These are phyloP conservation scores for Melieria omissa DNA, from an alignment of 2,888 invertebrate species.

Conservation along the genomic window DNA sequence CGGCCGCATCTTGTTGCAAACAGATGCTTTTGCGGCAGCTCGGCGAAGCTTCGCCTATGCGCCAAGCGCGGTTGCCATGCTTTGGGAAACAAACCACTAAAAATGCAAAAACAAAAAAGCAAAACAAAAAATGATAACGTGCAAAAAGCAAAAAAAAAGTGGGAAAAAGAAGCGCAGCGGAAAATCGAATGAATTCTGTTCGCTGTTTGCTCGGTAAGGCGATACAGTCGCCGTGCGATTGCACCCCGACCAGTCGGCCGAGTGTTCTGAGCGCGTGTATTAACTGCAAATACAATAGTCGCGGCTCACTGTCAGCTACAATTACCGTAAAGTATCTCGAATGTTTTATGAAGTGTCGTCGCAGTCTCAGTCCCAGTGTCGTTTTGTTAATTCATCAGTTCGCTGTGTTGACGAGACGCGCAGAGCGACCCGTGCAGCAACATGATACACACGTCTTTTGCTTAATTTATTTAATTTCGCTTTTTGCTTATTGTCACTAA, in stretches of 20 bases:
- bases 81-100: slow-evolving; percentile 8
- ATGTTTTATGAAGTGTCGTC: slow-evolving; percentile 32
- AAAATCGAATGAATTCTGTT: too few species aligned
- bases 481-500: neutral
- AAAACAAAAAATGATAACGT: too few species aligned
- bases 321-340: slow-evolving; percentile 34
- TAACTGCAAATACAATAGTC: neutral
- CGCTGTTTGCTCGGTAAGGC: slow-evolving; percentile 22
- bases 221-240: slow-evolving; percentile 11
- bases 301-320: slow-evolving; percentile 11
- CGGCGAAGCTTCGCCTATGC: neutral
- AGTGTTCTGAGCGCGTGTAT: neutral
- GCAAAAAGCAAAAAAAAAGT: too few species aligned
- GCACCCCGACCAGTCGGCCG: neutral
- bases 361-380: neutral
- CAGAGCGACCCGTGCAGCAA: neutral
- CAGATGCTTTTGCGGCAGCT: slow-evolving; percentile 44
- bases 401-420: neutral
- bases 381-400: slow-evolving; percentile 35
- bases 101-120: too few species aligned
- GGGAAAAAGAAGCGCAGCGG: too few species aligned
- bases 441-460: neutral
- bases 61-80: slow-evolving; percentile 11
- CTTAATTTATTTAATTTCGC: slow-evolving; percentile 15
- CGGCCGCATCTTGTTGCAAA: slow-evolving; percentile 41